Percentiles rank a stretch among this genome's conserved stretches.
phyloP scores from a whole-genome alignment of 92 coral and sea anemone genomes.

The Porites rus region DNA sequence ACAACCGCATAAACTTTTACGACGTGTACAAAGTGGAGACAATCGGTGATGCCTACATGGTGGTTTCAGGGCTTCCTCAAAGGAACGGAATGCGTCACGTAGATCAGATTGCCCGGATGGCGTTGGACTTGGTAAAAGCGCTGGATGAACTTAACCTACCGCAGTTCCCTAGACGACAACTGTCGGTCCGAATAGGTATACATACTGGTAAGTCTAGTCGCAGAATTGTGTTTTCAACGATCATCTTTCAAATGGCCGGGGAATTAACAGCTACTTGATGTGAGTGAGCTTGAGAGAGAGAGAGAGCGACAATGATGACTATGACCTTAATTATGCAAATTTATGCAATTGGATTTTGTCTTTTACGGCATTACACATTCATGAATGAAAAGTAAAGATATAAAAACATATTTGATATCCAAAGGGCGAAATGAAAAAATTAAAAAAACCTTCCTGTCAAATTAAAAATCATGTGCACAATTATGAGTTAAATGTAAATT shows the following conservation, averaged over 20 bases:
- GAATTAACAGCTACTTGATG: too few relatives aligned
- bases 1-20: constrained; percentile 62
- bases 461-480: too few relatives aligned
- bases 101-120: constrained; percentile 77
- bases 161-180: constrained; percentile 17
- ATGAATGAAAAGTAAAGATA: too few relatives aligned
- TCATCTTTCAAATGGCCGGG: not conserved
- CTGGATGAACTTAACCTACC: constrained; percentile 43
- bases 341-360: too few relatives aligned
- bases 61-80: constrained; percentile 71
- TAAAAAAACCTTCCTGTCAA: too few relatives aligned
- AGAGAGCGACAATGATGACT: too few relatives aligned
- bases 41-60: constrained; percentile 81
- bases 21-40: constrained; percentile 83
- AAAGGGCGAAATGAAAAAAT: too few relatives aligned
- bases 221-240: not conserved
- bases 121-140: constrained; percentile 57
- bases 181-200: constrained; percentile 69
- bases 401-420: too few relatives aligned
- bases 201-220: constrained; percentile 61
- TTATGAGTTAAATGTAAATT: too few relatives aligned
- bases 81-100: constrained; percentile 72
- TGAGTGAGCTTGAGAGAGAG: too few relatives aligned
- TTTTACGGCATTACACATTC: too few relatives aligned
- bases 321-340: too few relatives aligned